Evolutionary conservation across 2,888 invertebrate genomes (phyloP), one percentile per base, ranked within the genome.

Genomic region (Dasysyrphus tricinctus): DNA sequence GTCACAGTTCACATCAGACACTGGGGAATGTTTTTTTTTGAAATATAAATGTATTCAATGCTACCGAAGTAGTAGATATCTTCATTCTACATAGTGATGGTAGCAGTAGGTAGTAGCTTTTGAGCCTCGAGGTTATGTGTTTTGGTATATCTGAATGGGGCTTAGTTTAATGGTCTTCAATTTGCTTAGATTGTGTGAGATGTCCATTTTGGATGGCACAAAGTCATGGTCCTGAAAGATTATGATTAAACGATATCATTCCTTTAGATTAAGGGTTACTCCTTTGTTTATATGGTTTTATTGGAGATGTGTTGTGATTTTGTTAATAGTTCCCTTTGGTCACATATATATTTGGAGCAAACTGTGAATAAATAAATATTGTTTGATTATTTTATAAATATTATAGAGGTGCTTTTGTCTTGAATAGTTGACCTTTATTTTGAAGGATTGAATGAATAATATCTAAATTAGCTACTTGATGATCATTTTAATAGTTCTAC

Each of bases 131-230:
- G 54, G 54, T 39, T 51, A 39, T 69, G 5, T 54, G 9, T 65
- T 32, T 65, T 59, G n/a, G 47, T 19, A 11, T 65, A 9, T 32
- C 19, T 54, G 29, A 39, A 69, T 39, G 29, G n/a, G 39, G 39
- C 69, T 69, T 39, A 69, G 16, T 54, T 69, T 54, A 69, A 69
- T 69, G 54, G 39, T 39, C 54, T 69, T 69, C 69, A 69, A 69
- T 69, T 69, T 69, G 69, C n/a, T 69, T 24, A 54, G 69, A 54
- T 69, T 69, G 69, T 69, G 69, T 69, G 29, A 69, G 39, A 69
- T 69, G 69, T 69, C 69, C 69, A 69, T 54, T 69, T 69, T 6
- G 39, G 37, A 39, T 54, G 69, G 54, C 69, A 49, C 24, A 39
- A 69, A 69, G 24, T 54, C 39, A 69, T 54, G 54, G 54, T 54